Evolutionary conservation across 2,888 invertebrate genomes (phyloP), one percentile per base, ranked within the genome.

Genomic region (Pasiphila rectangulata): DNA sequence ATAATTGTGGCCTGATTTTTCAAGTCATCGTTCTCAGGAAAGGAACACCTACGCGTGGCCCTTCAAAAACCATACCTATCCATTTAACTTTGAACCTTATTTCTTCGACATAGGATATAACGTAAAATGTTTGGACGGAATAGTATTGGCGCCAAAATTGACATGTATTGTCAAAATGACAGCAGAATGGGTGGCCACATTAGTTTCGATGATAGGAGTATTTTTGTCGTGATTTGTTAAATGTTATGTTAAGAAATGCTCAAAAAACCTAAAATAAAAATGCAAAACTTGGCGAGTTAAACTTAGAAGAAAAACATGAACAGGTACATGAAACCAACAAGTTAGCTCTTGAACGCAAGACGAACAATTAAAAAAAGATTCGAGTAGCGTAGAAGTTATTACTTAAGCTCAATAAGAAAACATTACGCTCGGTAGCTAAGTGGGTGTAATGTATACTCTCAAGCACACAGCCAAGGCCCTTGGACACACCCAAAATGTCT

Each of bases 11-110:
- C 55, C 60, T 55, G 63, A 69, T 69, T 67, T 66, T 62, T 73
- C 83, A 60, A 81, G 87, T 88, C 87, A 88, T 78, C 71, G 59
- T 87, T 85, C 83, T 64, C 67, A 69, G 79, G 78, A 88, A 79
- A 58, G 75, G 85, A 85, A 85, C 86, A 83, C 87, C 87, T 83
- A 85, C 83, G 79, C 73, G 59, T 64, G 42, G 63, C 59, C 56
- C 62, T 56, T 44, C 34, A 24, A 36, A 19, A 15, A 24, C 13
- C 17, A 7, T 10, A 15, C n/a, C n/a, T n/a, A n/a, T 15, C 21
- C 38, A 41, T 17, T 17, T 20, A 29, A 71, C 51, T 67, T 59
- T 51, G 46, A 61, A 59, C 65, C 66, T 60, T 64, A 59, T 34
- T 3, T 4, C 5, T 4, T 13, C 47, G 34, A 16, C 30, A 17